A percentile compares a stretch with the other conserved stretches of the same genome.
Evolutionary conservation across 64 coral and sea anemone genomes (phyloP).

Genomic region (Stichodactyla mertensii): DNA sequence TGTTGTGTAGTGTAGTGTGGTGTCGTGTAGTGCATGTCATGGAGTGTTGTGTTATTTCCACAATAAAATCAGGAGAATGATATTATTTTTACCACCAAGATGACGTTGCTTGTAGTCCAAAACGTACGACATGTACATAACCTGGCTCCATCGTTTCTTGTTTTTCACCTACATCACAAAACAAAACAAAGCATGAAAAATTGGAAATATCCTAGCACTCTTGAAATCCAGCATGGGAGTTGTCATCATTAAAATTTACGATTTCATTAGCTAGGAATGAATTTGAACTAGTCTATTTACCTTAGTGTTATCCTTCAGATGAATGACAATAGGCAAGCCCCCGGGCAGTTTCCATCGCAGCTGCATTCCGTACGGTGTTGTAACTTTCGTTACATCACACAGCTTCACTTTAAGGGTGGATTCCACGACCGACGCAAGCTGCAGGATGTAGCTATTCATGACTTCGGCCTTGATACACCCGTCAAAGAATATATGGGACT

Average conservation of each 20-base stretch:
- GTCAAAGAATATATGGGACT: conserved; percentile 88
- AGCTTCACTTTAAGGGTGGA: conserved; percentile 45
- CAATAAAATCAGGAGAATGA: not conserved
- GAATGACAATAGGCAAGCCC: conserved; percentile 65
- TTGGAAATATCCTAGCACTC: not conserved
- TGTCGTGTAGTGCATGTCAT: not conserved
- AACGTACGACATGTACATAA: conserved; percentile 97
- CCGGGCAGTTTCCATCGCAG: conserved; percentile 63
- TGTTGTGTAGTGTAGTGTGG: too few relatives aligned
- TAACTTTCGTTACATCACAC: not conserved
- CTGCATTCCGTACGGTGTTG: conserved; percentile 88
- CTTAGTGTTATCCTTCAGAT: conserved; percentile 88
- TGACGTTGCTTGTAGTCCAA: conserved; percentile 63
- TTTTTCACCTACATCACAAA: conserved; percentile 63
- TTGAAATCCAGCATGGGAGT: too few relatives aligned
- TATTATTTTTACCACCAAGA: conserved; percentile 23
- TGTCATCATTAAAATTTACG: too few relatives aligned
- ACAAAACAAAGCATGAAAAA: not conserved
- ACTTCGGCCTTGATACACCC: conserved; percentile 60
- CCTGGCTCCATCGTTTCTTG: conserved; percentile 92
- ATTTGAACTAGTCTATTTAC: conserved; percentile 7
- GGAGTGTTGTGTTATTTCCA: not conserved
- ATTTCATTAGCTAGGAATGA: too few relatives aligned
- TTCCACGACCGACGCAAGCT: conserved; percentile 59
- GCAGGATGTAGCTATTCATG: conserved; percentile 53